Evolutionary conservation across 2,797 vertebrate species (phyloP).

Genomic region (Urocyon cinereoargenteus): DNA sequence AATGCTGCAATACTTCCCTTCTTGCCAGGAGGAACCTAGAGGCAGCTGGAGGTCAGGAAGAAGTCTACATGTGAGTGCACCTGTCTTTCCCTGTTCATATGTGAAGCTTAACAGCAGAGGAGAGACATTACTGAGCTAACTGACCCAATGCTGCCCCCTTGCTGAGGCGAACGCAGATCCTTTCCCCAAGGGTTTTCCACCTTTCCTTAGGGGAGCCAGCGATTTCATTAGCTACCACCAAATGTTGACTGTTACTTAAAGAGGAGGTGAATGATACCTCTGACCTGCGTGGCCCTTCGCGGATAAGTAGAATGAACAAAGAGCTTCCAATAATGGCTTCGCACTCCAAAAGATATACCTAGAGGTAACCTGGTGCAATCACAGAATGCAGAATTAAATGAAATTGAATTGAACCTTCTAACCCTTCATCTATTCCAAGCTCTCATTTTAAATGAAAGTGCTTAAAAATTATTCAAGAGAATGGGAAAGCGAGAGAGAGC

Average conservation of each 20-base stretch:
- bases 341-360: background rate
- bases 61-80: background rate
- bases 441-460: slow-evolving; percentile 74
- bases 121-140: background rate
- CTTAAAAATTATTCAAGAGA: slow-evolving; percentile 60
- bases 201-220: background rate
- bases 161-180: background rate
- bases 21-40: background rate
- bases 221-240: background rate
- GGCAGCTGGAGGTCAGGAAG: slow-evolving; percentile 19
- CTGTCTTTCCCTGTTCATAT: background rate
- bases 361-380: background rate
- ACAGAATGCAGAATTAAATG: slow-evolving; percentile 53
- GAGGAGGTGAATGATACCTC: background rate
- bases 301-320: slow-evolving; percentile 12
- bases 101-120: background rate
- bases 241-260: background rate
- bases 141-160: slow-evolving; percentile 41
- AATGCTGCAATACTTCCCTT: background rate
- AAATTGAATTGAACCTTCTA: slow-evolving; percentile 52
- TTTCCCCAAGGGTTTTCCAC: background rate
- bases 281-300: background rate
- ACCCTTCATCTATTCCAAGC: slow-evolving; percentile 15
- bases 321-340: slow-evolving; percentile 22
- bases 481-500: slow-evolving; percentile 63